Percentiles rank a stretch among this genome's conserved stretches.
phyloP scores from a whole-genome alignment of 2,797 vertebrate genomes.

The Pseudomugil gertrudae region DNA sequence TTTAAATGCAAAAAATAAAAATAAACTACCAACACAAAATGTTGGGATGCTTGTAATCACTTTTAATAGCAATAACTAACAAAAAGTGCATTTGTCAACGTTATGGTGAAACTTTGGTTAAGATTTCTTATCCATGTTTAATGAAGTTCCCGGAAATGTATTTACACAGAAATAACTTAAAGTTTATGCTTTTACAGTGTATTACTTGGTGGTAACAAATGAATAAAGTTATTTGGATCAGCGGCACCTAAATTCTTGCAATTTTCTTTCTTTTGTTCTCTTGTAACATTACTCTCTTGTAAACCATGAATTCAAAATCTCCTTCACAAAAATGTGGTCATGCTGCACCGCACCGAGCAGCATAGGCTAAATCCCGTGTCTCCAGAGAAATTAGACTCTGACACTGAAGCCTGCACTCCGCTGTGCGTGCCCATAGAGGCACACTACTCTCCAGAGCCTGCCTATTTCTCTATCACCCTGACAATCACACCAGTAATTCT shows the following conservation, averaged over 20 bases:
- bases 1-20: no score
- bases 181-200: no score
- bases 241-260: no score
- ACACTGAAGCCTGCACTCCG: constrained; percentile 14
- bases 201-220: no score
- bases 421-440: constrained; percentile 10
- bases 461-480: constrained; percentile 62
- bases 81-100: background rate
- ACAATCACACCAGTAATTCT: constrained; percentile 73
- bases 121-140: no score
- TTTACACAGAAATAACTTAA: no score
- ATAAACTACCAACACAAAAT: background rate
- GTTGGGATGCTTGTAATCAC: background rate
- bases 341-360: background rate
- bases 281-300: constrained; percentile 3
- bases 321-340: constrained; percentile 8
- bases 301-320: constrained; percentile 18
- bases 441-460: constrained; percentile 35
- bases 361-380: constrained; percentile 27
- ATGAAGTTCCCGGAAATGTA: no score
- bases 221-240: no score
- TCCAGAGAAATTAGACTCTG: constrained; percentile 50
- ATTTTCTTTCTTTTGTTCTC: background rate
- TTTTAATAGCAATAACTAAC: background rate
- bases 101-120: no score